A percentile compares a stretch with the other conserved stretches of the same genome.
Evolutionary conservation across 2,888 invertebrate genomes (phyloP).

Genomic region (Lasioglossum vierecki): DNA sequence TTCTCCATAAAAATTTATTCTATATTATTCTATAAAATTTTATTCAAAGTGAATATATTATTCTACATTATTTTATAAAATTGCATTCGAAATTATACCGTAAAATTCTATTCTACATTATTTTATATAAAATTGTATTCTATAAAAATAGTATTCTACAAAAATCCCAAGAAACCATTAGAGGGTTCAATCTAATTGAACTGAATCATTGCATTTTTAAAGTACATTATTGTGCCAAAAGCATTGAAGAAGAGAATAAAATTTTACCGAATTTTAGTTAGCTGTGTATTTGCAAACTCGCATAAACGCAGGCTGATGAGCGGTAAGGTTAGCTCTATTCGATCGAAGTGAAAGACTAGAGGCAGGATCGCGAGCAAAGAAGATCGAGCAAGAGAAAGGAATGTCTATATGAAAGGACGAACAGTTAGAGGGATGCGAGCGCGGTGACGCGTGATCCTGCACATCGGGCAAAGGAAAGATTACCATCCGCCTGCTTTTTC

Average conservation of each 20-base stretch:
- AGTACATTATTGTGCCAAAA: not conserved
- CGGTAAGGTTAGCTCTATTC: constrained; percentile 17
- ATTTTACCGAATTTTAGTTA: not conserved
- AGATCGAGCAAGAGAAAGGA: constrained; percentile 70
- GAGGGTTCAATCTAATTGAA: no score
- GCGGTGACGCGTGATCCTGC: constrained; percentile 83
- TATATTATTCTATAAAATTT: no score
- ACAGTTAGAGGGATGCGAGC: constrained; percentile 69
- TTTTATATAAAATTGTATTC: no score
- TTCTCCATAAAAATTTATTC: not conserved
- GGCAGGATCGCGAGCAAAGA: constrained; percentile 32
- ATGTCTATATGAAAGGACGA: constrained; percentile 81
- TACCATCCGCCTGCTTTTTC: constrained; percentile 76
- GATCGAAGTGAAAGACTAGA: constrained; percentile 43
- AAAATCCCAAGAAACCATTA: no score
- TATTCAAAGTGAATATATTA: no score
- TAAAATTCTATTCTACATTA: no score
- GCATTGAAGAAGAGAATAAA: not conserved
- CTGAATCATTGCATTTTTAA: no score
- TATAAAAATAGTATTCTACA: no score
- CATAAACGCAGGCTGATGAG: not conserved
- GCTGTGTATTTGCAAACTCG: not conserved
- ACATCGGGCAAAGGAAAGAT: constrained; percentile 84
- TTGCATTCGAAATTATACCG: no score
- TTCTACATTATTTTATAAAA: no score